Evolutionary conservation across 2,888 invertebrate species (phyloP), one percentile per base, ranked within the genome.

Genomic region (Trachelus troglodyta): DNA sequence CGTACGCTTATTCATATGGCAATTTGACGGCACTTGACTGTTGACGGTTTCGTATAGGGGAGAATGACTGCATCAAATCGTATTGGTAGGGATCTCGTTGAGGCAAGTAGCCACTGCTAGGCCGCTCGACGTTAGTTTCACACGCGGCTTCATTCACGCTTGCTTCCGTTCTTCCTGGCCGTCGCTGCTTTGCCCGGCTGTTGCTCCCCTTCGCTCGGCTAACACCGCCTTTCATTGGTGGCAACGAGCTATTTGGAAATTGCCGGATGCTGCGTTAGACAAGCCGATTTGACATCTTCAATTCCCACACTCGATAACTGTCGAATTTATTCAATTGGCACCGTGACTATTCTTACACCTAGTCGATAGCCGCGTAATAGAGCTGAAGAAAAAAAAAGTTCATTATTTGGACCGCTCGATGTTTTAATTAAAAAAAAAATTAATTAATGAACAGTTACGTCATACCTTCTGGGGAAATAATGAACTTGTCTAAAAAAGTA

Each of bases 191-290:
- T n/a, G 30, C 69, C 31, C 15, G 30, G 15, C 71, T 30, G 71
- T 3, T 9, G 71, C 71, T 71, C 71, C 71, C 71, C 71, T 71
- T 71, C 71, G 71, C 33, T 71, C 71, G 31, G 3, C 71, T 6
- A 33, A n/a, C 33, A n/a, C 31, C 31, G 33, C 33, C 71, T 30
- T 71, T 71, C 71, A 71, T 71, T 71, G 71, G 71, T 71, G 15
- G 71, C 77, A 77, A 77, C 77, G 37, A 77, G 69, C 77, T 74
- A 77, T 77, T 77, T 75, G 77, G 77, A 74, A 40, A 75, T 77
- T 77, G 34, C 77, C 77, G 77, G 77, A 77, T 77, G 75, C 69
- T n/a, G 35, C 40, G 69, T 69, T 69, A 33, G 73, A 73, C 76
- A 74, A 40, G 37, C 15, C 31, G 40, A 40, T 40, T n/a, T 33